These are phyloP conservation scores for Grantiella picta DNA, from an alignment of 2,113 vertebrate species.

Conservation along the genomic window DNA sequence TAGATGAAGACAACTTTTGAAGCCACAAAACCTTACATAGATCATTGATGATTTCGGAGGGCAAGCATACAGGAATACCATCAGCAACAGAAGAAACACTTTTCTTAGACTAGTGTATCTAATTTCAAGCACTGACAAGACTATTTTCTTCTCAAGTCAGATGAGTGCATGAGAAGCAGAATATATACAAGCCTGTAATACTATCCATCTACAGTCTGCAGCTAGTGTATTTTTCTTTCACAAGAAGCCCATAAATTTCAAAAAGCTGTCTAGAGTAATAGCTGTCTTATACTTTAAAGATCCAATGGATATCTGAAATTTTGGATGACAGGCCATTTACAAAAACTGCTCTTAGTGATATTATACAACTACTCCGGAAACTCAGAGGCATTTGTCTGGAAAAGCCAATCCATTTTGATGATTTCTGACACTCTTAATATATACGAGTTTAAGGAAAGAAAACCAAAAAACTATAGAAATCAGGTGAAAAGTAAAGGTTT, in stretches of 20 bases:
- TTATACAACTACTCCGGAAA: slow-evolving; percentile 18
- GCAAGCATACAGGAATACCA: not conserved
- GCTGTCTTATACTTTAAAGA: slow-evolving; percentile 33
- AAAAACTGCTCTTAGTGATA: slow-evolving; percentile 45
- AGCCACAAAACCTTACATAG: not conserved
- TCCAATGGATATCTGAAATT: slow-evolving; percentile 21
- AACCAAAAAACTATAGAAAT: not conserved
- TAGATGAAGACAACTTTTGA: slow-evolving; percentile 13
- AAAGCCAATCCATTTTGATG: not conserved
- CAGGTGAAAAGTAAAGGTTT: not conserved
- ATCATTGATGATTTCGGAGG: slow-evolving; percentile 15
- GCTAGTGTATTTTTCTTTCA: slow-evolving; percentile 32
- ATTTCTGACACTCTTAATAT: slow-evolving; percentile 17
- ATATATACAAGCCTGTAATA: not conserved
- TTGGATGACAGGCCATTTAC: slow-evolving; percentile 34
- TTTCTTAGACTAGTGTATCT: slow-evolving; percentile 14
- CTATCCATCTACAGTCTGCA: slow-evolving; percentile 21
- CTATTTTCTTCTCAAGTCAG: slow-evolving; percentile 8
- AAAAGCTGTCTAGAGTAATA: slow-evolving; percentile 33
- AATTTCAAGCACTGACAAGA: slow-evolving; percentile 51
- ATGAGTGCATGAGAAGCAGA: slow-evolving; percentile 12
- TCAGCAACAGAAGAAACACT: slow-evolving; percentile 1
- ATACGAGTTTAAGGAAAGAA: not conserved
- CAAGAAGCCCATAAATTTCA: slow-evolving; percentile 36
- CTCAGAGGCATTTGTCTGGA: slow-evolving; percentile 8